Base-by-base conservation (phyloP, 2,888 invertebrate genomes). In the Tholera decimalis region DNA sequence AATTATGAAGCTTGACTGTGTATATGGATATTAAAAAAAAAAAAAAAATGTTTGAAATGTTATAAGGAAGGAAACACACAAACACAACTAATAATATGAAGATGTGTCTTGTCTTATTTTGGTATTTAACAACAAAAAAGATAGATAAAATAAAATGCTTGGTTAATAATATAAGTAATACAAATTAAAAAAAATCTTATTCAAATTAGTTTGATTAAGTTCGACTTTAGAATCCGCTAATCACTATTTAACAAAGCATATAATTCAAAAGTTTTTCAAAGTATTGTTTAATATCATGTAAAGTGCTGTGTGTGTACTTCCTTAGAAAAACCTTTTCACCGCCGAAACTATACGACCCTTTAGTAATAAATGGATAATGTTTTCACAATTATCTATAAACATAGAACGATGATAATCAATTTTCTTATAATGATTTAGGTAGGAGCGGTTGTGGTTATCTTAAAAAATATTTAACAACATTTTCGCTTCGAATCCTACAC, bases 401-500 rank as follows among this genome's bases (percentile, higher is more conserved):
- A 11, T 39, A 24, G 7, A 30, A 46, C 47, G 15, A 41, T 41
- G 33, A 13, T 24, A 55, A 18, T 41, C 26, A 44, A 39, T 56
- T 58, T 54, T 33, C 47, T 65, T 43, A 63, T n/a, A 65, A 35
- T 57, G 30, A 54, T 37, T 63, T 41, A 57, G 43, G 50, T 66
- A 59, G 53, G 22, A 57, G 41, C 33, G 37, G 26, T 56, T 51
- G 44, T 30, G 24, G 28, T 49, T 50, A 35, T 50, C 62, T 55
- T 62, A 68, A 55, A 74, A 43, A 56, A 63, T 63, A 59, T 70
- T 46, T 64, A 75, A 72, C 72, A 80, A 72, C 26, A 59, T 53
- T 77, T 69, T 67, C 28, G 44, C 41, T 41, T 56, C 60, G 46
- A 63, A 8, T 53, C 55, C 43, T 60, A 54, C 57, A 66, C 37